Base-by-base conservation (phyloP, 2,797 vertebrate genomes). In the Silurus lanzhouensis region DNA sequence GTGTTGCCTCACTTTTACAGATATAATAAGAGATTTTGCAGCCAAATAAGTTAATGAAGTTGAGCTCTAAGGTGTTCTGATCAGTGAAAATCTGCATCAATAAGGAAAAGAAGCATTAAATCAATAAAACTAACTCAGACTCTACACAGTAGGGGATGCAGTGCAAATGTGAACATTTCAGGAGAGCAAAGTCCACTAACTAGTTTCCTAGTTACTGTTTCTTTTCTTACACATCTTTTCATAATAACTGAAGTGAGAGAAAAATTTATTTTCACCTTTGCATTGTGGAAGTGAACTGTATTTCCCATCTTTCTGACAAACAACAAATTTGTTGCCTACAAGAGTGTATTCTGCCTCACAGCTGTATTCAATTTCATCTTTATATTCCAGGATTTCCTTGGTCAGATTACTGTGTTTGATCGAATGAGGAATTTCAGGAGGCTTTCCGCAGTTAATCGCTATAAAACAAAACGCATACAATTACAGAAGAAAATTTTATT, bases 231-330 rank as follows among this genome's bases (percentile, higher is more conserved):
- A 75, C 52, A 57, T 44, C 61, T 44, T 31, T 10, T 22, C 31
- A 82, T 46, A 3, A n/a, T 31, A 38, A 63, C 5, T 10, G 25
- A 81, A 25, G 19, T 67, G n/a, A 14, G 52, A 48, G 25, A 2
- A 66, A 67, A 19, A 81, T 52, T 0, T 9, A 44, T 81, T 81
- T 92, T 90, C 67, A 95, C 94, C 88, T 89, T 72, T 5, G 83
- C 95, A 95, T 52, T 38, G 0, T 25, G 95, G 95, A 76, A 88
- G 90, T 31, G 66, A 48, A 48, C 76, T n/a, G 31, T 92, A 95
- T 46, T 9, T 0, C 1, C 93, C 91, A 0, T 6, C 1, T 48
- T 88, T 81, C 0, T 0, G 6, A 83, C 94, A 95, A 27, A 0
- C 1, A 27, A 92, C 83, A 5, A 0, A 52, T 0, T 0, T 0